Percentiles rank a stretch among this genome's conserved stretches.
Conservation (phyloP, 2,888 invertebrate species). For the Pycnomerus fuliginosus region DNA sequence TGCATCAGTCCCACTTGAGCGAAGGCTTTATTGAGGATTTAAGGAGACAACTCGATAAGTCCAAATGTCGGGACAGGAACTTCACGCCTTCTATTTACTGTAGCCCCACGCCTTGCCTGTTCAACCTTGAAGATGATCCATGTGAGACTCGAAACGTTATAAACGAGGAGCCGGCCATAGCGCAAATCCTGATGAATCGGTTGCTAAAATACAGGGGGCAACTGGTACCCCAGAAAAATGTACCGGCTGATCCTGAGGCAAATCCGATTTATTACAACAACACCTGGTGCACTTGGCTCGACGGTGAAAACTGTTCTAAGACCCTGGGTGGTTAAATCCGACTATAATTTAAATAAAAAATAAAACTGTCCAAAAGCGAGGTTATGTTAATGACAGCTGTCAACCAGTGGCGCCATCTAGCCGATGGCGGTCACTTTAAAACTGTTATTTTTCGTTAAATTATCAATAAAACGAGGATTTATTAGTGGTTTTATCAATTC, state of each 20-base stretch:
- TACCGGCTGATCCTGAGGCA: constrained; percentile 33
- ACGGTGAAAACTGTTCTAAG: constrained; percentile 21
- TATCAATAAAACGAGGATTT: no score
- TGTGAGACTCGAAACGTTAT: constrained; percentile 45
- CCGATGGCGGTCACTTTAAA: no score
- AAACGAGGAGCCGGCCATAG: constrained; percentile 26
- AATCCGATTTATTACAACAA: constrained; percentile 39
- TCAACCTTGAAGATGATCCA: constrained; percentile 44
- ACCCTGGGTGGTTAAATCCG: not conserved
- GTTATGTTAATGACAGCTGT: no score
- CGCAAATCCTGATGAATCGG: constrained; percentile 26
- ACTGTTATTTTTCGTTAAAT: no score
- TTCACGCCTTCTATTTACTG: constrained; percentile 15
- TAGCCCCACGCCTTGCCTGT: constrained; percentile 38
- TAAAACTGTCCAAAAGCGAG: no score
- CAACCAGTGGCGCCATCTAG: no score
- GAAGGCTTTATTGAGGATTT: constrained; percentile 26
- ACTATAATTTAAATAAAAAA: no score
- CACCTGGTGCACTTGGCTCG: constrained; percentile 44
- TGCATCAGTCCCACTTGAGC: no score
- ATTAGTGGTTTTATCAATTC: no score
- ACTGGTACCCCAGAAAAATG: constrained; percentile 35
- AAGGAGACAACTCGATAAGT: constrained; percentile 20
- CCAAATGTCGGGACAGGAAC: constrained; percentile 6
- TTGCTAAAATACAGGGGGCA: constrained; percentile 29